Evolutionary conservation across 2,113 vertebrate genomes (phyloP).

Genomic region (Stigmatopora argus): DNA sequence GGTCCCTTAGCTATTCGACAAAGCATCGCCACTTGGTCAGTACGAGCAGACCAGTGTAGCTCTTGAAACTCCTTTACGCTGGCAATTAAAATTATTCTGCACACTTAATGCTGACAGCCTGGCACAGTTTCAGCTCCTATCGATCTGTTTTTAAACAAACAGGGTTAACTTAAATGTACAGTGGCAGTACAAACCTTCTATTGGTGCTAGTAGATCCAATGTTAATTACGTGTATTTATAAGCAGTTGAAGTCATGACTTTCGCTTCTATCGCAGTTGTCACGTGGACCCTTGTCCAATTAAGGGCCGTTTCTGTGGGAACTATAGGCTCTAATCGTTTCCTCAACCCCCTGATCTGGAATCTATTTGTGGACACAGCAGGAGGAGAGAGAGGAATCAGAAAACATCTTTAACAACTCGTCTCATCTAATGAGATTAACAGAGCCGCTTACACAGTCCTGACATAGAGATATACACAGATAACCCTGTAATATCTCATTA

Average conservation of each 20-base stretch:
- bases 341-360: slow-evolving; percentile 57
- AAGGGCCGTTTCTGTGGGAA: slow-evolving; percentile 40
- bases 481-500: slow-evolving; percentile 69
- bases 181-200: too few relatives aligned
- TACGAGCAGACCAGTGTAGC: too few relatives aligned
- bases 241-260: slow-evolving; percentile 44
- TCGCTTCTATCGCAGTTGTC: slow-evolving; percentile 20
- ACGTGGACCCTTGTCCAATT: slow-evolving; percentile 23
- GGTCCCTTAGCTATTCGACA: too few relatives aligned
- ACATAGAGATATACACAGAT: slow-evolving; percentile 69
- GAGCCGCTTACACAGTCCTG: slow-evolving; percentile 60
- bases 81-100: too few relatives aligned
- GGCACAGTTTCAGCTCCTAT: too few relatives aligned
- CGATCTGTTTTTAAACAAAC: too few relatives aligned
- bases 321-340: slow-evolving; percentile 61
- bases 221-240: slow-evolving; percentile 51
- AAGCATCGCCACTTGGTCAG: too few relatives aligned
- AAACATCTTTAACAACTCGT: slow-evolving; percentile 71
- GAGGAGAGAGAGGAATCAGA: slow-evolving; percentile 58
- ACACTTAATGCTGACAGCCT: too few relatives aligned
- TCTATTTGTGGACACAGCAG: slow-evolving; percentile 63
- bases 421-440: slow-evolving; percentile 74
- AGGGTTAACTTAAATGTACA: too few relatives aligned
- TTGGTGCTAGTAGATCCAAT: slow-evolving; percentile 20
- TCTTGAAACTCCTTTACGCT: too few relatives aligned